Evolutionary conservation across 1,140 invertebrate species (phyloP).

Genomic region (Drosophila gunungcola): DNA sequence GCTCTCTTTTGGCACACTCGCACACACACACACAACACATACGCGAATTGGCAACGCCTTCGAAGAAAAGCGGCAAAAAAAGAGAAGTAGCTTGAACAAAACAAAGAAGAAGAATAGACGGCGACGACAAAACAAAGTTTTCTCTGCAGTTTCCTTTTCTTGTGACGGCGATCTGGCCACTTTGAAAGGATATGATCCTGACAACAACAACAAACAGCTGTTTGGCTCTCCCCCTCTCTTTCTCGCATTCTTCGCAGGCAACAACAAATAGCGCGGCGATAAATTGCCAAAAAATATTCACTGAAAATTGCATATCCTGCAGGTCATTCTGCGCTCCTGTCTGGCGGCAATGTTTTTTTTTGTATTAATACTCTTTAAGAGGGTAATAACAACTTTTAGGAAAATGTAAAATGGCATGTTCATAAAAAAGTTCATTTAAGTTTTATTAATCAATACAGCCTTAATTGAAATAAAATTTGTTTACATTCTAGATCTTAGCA

Average conservation of each 20-base stretch:
- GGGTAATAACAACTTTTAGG: background rate
- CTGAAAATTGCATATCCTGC: slow-evolving; percentile 68
- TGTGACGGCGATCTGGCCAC: slow-evolving; percentile 68
- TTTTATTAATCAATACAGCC: too few species aligned
- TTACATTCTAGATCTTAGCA: too few species aligned
- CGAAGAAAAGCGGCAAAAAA: slow-evolving; percentile 55
- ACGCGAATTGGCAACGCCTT: slow-evolving; percentile 66
- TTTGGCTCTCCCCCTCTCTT: slow-evolving; percentile 17
- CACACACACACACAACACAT: slow-evolving; percentile 14
- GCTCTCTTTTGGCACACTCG: slow-evolving; percentile 45
- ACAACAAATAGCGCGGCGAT: slow-evolving; percentile 68
- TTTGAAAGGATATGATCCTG: slow-evolving; percentile 73
- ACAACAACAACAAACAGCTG: slow-evolving; percentile 64
- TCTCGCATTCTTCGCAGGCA: slow-evolving; percentile 3
- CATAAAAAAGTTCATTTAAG: too few species aligned
- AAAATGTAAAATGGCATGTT: too few species aligned
- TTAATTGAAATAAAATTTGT: too few species aligned
- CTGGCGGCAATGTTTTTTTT: background rate
- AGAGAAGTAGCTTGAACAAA: background rate
- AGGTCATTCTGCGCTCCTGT: slow-evolving; percentile 33
- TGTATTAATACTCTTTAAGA: background rate
- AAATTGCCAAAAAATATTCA: slow-evolving; percentile 57
- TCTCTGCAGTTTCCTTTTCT: slow-evolving; percentile 10
- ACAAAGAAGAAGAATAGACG: slow-evolving; percentile 10
- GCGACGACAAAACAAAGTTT: slow-evolving; percentile 18